phyloP scores from a whole-genome alignment of 2,797 vertebrate species.

The Sebastolobus alascanus region DNA sequence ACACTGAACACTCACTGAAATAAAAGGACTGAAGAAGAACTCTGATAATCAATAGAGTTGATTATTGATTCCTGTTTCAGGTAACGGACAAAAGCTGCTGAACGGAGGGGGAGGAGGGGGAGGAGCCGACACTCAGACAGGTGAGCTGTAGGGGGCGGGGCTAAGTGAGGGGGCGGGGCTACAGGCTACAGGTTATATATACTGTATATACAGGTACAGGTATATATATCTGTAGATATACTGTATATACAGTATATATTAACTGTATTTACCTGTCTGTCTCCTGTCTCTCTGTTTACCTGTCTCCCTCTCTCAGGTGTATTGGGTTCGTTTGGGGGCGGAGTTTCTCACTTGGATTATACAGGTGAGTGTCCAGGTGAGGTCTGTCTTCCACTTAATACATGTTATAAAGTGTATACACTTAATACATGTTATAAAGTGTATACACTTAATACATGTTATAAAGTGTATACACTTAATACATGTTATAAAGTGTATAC shows the following conservation, averaged over 20 bases:
- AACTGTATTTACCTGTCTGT: too few species aligned
- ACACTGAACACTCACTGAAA: not conserved
- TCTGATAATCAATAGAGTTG: not conserved
- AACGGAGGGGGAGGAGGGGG: constrained; percentile 61
- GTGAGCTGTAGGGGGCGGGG: constrained; percentile 50
- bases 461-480: too few species aligned
- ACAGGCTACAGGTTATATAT: not conserved
- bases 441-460: too few species aligned
- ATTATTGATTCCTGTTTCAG: constrained; percentile 51
- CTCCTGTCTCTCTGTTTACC: not conserved
- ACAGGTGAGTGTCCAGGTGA: constrained; percentile 71
- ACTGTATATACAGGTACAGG: too few species aligned
- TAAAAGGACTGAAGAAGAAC: not conserved
- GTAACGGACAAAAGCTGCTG: constrained; percentile 82
- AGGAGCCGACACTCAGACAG: constrained; percentile 64
- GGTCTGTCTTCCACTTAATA: constrained; percentile 4
- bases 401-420: not conserved
- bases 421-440: too few species aligned
- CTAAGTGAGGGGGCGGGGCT: not conserved
- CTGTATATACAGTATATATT: too few species aligned
- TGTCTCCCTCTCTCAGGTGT: constrained; percentile 45
- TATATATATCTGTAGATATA: too few species aligned
- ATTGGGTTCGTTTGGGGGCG: constrained; percentile 51
- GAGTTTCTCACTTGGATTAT: constrained; percentile 66
- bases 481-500: too few species aligned